Evolutionary conservation across 2,797 vertebrate genomes (phyloP), one percentile per base, ranked within the genome.

Genomic region (Melanotaenia trifasciata): DNA sequence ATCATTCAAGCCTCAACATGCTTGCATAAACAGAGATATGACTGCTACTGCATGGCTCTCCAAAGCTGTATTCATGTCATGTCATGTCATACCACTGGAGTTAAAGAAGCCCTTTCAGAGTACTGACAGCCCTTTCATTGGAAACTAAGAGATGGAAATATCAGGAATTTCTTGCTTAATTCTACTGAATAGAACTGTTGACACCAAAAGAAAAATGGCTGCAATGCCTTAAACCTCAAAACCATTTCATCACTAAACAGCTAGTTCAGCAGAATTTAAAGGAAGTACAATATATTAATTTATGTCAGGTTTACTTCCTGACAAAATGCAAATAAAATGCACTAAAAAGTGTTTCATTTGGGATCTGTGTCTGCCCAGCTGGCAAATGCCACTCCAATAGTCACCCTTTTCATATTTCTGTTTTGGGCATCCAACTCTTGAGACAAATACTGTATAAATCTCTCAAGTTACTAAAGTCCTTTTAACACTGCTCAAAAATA

Each of bases 1-100:
- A 64, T 9, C 36, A 35, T n/a, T 71, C 70, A 77, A 43, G 80
- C 73, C 35, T 81, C 24, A 43, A 67, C 40, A 59, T 43, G 74
- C 76, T 47, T 24, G 24, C 61, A 57, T 30, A 68, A 78, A 62
- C 18, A 56, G 30, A 54, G 50, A 38, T 28, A 38, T 24, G 3
- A 51, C 14, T 28, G 54, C 54, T 13, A 5, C 65, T 36, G 30
- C 22, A 26, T 14, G 36, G 57, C 33, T 65, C 30, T 22, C 57
- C 38, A 12, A 35, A 58, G 35, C 13, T 8, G 9, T 8, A 9
- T 28, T 51, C 43, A 28, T n/a, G 14, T 70, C 50, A 32, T 28
- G 16, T 70, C 50, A 32, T 28, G 16, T 26, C 26, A 53, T 58
- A 38, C 33, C 3, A 47, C 11, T 20, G 32, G 22, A 36, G 22